Evolutionary conservation across 2,113 vertebrate species (phyloP).

Genomic region (Pardalotus punctatus): DNA sequence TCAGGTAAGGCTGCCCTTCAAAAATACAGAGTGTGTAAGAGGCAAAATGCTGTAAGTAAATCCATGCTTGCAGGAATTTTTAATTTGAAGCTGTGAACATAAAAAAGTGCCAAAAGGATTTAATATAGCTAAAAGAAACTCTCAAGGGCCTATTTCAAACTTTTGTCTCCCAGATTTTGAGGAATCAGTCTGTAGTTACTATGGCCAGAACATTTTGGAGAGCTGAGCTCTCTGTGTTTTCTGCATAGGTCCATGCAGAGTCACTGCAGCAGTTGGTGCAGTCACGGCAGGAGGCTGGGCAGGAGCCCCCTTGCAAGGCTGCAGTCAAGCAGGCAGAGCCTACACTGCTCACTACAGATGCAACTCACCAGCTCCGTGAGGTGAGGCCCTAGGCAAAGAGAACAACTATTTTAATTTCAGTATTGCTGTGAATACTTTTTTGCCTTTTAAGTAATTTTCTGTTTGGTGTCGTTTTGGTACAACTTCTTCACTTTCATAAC

Average conservation of each 20-base stretch:
- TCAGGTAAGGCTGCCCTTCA: constrained; percentile 78
- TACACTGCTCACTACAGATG: constrained; percentile 72
- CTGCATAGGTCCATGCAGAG: constrained; percentile 80
- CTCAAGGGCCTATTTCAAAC: neutral
- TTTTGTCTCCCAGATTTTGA: neutral
- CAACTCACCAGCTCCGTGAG: constrained; percentile 83
- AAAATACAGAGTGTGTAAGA: neutral
- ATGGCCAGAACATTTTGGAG: neutral
- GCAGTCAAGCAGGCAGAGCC: constrained; percentile 84
- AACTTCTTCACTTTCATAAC: neutral
- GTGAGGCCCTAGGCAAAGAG: constrained; percentile 59
- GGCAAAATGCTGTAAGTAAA: neutral
- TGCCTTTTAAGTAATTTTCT: neutral
- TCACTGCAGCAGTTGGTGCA: constrained; percentile 82
- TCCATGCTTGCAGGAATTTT: neutral
- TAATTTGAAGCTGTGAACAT: neutral
- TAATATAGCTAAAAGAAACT: neutral
- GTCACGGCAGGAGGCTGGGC: constrained; percentile 78
- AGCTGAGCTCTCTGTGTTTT: neutral
- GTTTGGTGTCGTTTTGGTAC: neutral
- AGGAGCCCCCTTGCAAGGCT: constrained; percentile 79
- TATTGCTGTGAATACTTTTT: neutral
- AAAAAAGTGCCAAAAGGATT: neutral
- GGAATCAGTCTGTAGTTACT: neutral
- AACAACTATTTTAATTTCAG: neutral